phyloP scores from a whole-genome alignment of 1,140 invertebrate species.

The Drosophila mauritiana region DNA sequence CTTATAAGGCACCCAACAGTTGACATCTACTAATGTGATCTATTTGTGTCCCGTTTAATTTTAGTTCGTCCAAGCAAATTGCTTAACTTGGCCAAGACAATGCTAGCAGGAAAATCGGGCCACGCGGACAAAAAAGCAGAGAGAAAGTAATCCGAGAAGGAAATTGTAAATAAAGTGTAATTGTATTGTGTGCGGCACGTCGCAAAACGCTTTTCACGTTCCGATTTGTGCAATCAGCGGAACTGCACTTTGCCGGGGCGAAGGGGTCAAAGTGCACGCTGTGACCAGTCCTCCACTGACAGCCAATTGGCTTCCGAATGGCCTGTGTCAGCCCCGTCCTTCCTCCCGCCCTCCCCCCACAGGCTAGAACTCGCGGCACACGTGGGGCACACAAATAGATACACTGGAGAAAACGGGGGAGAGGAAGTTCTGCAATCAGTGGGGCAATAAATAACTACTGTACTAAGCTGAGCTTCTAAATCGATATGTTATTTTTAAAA shows the following conservation, averaged over 20 bases:
- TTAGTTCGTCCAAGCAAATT: neutral
- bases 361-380: neutral
- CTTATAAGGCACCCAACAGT: neutral
- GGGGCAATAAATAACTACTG: too few species aligned
- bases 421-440: neutral
- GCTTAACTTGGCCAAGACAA: slow-evolving; percentile 4
- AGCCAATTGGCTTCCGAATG: slow-evolving; percentile 49
- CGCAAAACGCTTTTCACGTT: slow-evolving; percentile 45
- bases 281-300: slow-evolving; percentile 30
- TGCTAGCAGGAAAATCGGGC: neutral
- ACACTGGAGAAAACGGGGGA: neutral
- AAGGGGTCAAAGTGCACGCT: slow-evolving; percentile 27
- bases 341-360: neutral
- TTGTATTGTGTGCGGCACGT: slow-evolving; percentile 9
- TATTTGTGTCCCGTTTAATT: slow-evolving; percentile 4
- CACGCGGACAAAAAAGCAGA: neutral
- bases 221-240: slow-evolving; percentile 37
- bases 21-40: neutral
- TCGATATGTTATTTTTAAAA: too few species aligned
- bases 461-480: too few species aligned
- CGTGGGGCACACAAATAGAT: neutral
- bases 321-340: slow-evolving; percentile 15
- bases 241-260: neutral
- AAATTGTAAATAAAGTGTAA: slow-evolving; percentile 9
- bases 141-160: slow-evolving; percentile 26